Evolutionary conservation across 2,888 invertebrate species (phyloP), one percentile per base, ranked within the genome.

Genomic region (Thalpophila matura): DNA sequence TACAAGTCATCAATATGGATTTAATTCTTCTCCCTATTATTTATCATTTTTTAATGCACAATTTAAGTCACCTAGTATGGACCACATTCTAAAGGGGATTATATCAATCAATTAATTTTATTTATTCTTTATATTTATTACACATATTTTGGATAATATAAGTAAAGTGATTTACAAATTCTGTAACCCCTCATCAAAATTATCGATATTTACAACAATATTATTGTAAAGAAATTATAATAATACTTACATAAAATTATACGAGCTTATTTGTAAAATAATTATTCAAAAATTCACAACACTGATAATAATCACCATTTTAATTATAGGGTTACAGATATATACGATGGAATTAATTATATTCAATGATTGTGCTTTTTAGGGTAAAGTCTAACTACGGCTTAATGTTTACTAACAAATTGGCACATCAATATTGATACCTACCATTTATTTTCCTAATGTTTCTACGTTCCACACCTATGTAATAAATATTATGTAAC

Each of bases 51-150:
- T 93, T 94, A 94, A 94, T 93, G 91, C 93, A 93, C 91, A 89
- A 88, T 89, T 94, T 95, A 95, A 95, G 93, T 95, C 94, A 94
- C 93, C 92, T 95, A 94, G 84, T 89, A 91, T 95, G 95, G 95
- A 94, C 95, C 95, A 91, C 95, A 85, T 89, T 91, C 94, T 94
- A 94, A 91, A 81, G 86, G 91, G 86, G 80, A 85, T 84, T 76
- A 80, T 79, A 74, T 26, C 65, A 73, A 69, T 79, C n/a, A 72
- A 59, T 54, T 37, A 20, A 14, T 58, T 69, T 60, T 45, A 64
- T 42, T 43, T 73, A 73, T 67, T 74, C 53, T 69, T 75, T 63
- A 65, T 65, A 56, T 70, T 51, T 55, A 72, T 74, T 69, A 75
- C 66, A 69, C 64, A 54, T 40, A 70, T 49, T 65, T 57, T 58